Base-by-base conservation (phyloP, 2,797 vertebrate genomes). In the Anniella stebbinsi region DNA sequence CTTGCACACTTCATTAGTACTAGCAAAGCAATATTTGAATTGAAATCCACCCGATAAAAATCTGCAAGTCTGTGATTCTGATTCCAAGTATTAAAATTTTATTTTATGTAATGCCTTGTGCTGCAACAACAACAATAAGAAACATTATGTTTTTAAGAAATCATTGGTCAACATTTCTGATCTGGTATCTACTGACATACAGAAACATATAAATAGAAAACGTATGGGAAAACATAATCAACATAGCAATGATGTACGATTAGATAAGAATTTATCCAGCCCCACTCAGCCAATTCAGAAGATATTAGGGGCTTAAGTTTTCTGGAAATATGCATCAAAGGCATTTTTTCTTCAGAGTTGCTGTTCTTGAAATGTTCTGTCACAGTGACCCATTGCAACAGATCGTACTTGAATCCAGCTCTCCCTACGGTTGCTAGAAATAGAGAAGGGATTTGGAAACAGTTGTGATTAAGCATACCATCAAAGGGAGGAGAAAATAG, bases 311-410 rank as follows among this genome's bases (percentile, higher is more conserved):
- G 3, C 87, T 92, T 41, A 33, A 45, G n/a, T 33, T 60, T 36
- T 77, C 70, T 8, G 21, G 0, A 0, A 25, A 63, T 48, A 57
- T 25, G 28, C 88, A 70, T 69, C 60, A 88, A 57, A 70, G n/a
- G 25, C 25, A 67, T 84, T 36, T 3, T 67, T 13, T 38, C 38
- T 45, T 30, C 48, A 72, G 33, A 57, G 36, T 38, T 92, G 45
- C 67, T 33, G 18, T 60, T 70, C 84, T 54, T 70, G 72, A 80
- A 89, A 1, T 67, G 87, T 93, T 88, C 91, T 88, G 86, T 94
- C 95, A 93, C 92, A n/a, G 28, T 91, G 66, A 86, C 87, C 87
- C 94, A 93, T 60, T 93, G 94, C 93, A 89, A 89, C 69, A 84
- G 88, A 10, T 91, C 88, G 17, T 0, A 0, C 41, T 86, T 0